Evolutionary conservation across 1,140 invertebrate genomes (phyloP).

Genomic region (Prorops nasuta): DNA sequence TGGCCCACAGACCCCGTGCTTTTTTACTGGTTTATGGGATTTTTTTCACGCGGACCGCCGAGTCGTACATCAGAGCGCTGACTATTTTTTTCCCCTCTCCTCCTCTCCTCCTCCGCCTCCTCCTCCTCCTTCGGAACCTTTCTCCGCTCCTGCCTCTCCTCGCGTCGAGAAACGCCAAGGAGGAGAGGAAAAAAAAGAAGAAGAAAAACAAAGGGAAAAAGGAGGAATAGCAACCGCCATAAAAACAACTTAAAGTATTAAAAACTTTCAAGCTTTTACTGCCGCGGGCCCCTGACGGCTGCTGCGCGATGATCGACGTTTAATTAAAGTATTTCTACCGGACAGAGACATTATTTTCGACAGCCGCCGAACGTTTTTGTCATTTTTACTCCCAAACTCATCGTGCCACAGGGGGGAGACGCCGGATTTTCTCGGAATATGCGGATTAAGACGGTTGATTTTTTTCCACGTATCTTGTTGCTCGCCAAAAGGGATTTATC

Average conservation of each 20-base stretch:
- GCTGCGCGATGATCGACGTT: background rate
- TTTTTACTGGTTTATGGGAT: conserved; percentile 58
- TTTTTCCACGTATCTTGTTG: too few relatives aligned
- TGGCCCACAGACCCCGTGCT: conserved; percentile 44
- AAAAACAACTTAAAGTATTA: conserved; percentile 57
- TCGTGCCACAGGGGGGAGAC: too few relatives aligned
- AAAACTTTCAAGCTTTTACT: conserved; percentile 50
- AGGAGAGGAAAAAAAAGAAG: conserved; percentile 15
- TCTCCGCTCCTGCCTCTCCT: background rate
- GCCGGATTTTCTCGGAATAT: too few relatives aligned
- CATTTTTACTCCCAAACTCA: too few relatives aligned
- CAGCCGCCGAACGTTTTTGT: too few relatives aligned
- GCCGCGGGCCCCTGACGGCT: conserved; percentile 6
- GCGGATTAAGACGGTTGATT: too few relatives aligned
- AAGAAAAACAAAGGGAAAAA: conserved; percentile 26
- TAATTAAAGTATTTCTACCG: too few relatives aligned
- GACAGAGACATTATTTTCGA: too few relatives aligned
- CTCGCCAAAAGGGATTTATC: too few relatives aligned
- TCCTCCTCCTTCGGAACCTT: background rate
- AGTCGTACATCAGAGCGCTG: conserved; percentile 54
- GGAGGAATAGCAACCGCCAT: conserved; percentile 47
- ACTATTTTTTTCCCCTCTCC: conserved; percentile 26
- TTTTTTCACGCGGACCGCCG: conserved; percentile 52
- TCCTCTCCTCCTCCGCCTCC: background rate
- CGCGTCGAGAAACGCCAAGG: conserved; percentile 10